Evolutionary conservation across 1,140 invertebrate species (phyloP).

Genomic region (Drosophila elegans): DNA sequence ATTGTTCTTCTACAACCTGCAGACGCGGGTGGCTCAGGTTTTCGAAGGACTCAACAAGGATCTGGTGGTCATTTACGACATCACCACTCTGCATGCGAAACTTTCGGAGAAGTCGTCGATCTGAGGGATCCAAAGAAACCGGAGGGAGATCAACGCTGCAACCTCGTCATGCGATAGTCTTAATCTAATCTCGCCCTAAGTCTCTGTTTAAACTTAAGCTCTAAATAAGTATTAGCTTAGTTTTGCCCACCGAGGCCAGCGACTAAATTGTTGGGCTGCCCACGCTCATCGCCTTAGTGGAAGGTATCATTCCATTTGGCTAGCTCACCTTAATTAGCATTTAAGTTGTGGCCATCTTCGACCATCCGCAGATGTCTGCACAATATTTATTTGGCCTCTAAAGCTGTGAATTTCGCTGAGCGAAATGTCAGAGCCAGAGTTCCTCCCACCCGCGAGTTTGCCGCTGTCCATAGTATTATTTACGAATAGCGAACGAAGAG

Average conservation of each 20-base stretch:
- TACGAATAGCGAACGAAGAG: constrained; percentile 26
- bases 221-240: constrained; percentile 32
- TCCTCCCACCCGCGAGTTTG: constrained; percentile 33
- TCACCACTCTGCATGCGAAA: constrained; percentile 89
- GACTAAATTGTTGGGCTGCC: constrained; percentile 32
- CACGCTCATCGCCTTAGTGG: constrained; percentile 48
- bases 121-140: constrained; percentile 9
- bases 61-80: constrained; percentile 90
- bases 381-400: constrained; percentile 45
- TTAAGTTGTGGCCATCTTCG: constrained; percentile 66
- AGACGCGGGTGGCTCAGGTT: constrained; percentile 91
- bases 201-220: constrained; percentile 34
- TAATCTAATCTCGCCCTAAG: constrained; percentile 45
- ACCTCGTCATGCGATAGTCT: constrained; percentile 60
- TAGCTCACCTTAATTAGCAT: constrained; percentile 72
- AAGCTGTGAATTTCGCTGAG: constrained; percentile 47
- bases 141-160: constrained; percentile 36
- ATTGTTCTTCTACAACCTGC: constrained; percentile 92
- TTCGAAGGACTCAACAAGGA: constrained; percentile 91
- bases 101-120: constrained; percentile 85
- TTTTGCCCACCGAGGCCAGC: constrained; percentile 62
- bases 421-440: constrained; percentile 32
- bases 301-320: constrained; percentile 64
- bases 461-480: constrained; percentile 71
- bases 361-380: constrained; percentile 39